Conservation (phyloP, 2,113 vertebrate genomes). For the Notechis scutatus region DNA sequence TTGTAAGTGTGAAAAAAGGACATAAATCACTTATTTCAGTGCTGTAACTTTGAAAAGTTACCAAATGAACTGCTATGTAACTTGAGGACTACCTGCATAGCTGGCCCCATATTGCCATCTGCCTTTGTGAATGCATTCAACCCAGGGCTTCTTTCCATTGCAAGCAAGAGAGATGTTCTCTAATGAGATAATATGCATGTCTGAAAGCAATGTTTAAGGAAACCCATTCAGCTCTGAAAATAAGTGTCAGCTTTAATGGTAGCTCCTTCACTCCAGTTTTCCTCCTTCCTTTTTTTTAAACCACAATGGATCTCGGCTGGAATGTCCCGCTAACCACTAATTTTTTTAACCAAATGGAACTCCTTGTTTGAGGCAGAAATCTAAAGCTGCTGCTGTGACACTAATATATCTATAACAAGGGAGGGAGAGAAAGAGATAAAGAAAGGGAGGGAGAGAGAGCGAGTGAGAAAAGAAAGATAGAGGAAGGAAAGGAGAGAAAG, state of each 20-base stretch:
- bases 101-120: neutral
- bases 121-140: neutral
- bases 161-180: neutral
- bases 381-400: slow-evolving; percentile 4
- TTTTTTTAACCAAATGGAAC: slow-evolving; percentile 26
- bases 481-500: no score
- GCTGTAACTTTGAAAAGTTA: neutral
- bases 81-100: neutral
- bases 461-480: no score
- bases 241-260: slow-evolving; percentile 8
- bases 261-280: neutral
- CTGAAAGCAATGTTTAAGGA: neutral
- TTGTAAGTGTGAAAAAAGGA: neutral
- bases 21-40: neutral
- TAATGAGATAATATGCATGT: neutral
- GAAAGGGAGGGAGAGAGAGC: no score
- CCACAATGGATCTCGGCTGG: neutral
- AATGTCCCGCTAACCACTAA: neutral
- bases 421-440: neutral
- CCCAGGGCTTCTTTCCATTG: neutral
- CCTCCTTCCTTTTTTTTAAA: neutral
- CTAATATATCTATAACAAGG: neutral
- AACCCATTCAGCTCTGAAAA: neutral
- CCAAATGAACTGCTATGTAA: neutral
- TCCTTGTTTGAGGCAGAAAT: neutral